Conservation (phyloP, 2,888 invertebrate genomes). For the Trichogramma dendrolimi region DNA sequence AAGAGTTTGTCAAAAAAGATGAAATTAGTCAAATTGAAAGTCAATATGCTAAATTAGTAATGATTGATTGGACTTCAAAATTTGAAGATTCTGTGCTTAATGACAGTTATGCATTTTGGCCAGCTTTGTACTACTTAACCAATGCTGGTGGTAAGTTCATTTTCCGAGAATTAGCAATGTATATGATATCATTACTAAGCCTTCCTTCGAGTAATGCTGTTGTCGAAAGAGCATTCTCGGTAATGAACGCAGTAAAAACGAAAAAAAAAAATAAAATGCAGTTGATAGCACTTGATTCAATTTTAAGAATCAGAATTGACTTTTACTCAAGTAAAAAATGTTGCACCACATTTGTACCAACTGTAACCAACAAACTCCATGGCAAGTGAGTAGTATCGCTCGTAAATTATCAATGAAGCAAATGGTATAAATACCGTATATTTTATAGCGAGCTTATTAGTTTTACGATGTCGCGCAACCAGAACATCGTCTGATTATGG, state of each 20-base stretch:
- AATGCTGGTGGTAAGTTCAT: constrained; percentile 18
- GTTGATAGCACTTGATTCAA: constrained; percentile 8
- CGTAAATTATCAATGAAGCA: too few species aligned
- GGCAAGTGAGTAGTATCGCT: too few species aligned
- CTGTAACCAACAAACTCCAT: too few species aligned
- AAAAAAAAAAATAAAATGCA: constrained; percentile 20
- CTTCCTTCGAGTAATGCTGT: constrained; percentile 25
- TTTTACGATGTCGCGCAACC: too few species aligned
- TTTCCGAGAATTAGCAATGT: constrained; percentile 15
- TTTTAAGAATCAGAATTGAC: constrained; percentile 14
- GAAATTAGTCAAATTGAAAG: constrained; percentile 15
- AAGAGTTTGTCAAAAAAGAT: constrained; percentile 4
- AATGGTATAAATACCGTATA: too few species aligned
- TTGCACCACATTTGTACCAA: constrained; percentile 12
- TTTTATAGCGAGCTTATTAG: too few species aligned
- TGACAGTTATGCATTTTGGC: constrained; percentile 19
- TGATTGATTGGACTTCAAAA: constrained; percentile 15
- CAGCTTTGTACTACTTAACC: constrained; percentile 17
- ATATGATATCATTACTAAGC: constrained; percentile 13
- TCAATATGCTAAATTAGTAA: constrained; percentile 19
- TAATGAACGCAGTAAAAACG: constrained; percentile 25
- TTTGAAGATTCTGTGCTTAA: background rate
- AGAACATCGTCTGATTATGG: too few species aligned
- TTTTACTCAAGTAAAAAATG: constrained; percentile 9
- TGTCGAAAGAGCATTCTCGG: constrained; percentile 25